Evolutionary conservation across 1,140 invertebrate species (phyloP), one percentile per base, ranked within the genome.

Genomic region (Phenacoccus solenopsis): DNA sequence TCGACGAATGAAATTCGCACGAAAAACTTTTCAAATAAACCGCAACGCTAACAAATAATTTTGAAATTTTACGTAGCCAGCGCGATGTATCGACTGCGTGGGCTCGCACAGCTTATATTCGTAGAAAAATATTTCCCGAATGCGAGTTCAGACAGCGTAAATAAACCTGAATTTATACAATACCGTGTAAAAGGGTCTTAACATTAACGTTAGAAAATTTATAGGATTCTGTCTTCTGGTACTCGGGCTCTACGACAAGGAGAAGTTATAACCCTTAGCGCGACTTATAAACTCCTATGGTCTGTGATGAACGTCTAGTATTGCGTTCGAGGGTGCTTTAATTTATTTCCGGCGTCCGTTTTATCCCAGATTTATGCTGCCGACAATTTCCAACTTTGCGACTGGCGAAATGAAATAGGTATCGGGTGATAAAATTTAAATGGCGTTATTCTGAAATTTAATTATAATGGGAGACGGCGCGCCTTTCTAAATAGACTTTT

Each of bases 21-120:
- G 38, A 49, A 32, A 32, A 49, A 49, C 38, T 49, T 49, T 49
- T 49, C 38, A 49, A 49, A 49, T 49, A 49, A 49, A 49, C 38
- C 16, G 38, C 38, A 9, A 16, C 38, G n/a, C 38, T 49, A 5
- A n/a, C 38, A 5, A 49, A 49, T 49, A 49, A n/a, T 49, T 49
- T 49, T 49, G 12, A 16, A 49, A 49, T 49, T 49, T 49, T 49
- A n/a, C 5, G 5, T 49, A 16, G 20, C 5, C 20, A 49, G 38
- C 20, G 20, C 20, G 13, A 49, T 16, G 2, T 49, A 49, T 49
- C 5, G 5, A 49, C 38, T 49, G n/a, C n/a, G n/a, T n/a, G n/a
- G 3, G 38, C 38, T 49, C 13, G 38, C 38, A n/a, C 20, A 9
- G 3, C 16, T 49, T 49, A 49, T 49, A 49, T 49, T 49, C 20